Evolutionary conservation across 2,797 vertebrate genomes (phyloP), one percentile per base, ranked within the genome.

Genomic region (Psittacula derbiana): DNA sequence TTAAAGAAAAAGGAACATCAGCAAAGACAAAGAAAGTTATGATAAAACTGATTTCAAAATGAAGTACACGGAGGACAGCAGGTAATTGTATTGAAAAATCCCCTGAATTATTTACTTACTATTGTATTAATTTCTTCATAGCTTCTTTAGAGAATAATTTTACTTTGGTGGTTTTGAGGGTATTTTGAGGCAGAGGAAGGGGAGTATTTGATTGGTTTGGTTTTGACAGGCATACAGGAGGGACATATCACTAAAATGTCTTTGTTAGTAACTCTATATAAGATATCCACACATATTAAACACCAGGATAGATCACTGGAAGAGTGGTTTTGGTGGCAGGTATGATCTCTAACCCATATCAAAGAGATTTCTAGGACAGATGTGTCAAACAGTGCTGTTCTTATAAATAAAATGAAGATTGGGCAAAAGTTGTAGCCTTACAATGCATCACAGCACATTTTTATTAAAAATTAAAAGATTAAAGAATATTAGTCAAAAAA

Each of bases 121-220:
- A 5, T 19, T 66, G 1, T 27, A 58, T 38, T 79, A 30, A 85
- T 70, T 83, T 80, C 8, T 41, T 69, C 20, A 31, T 52, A 1
- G 1, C 11, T 82, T 75, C 24, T 78, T 12, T 36, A 74, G 17
- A 36, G 2, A 60, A n/a, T 14, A 3, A 31, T 74, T 78, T 86
- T 71, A 50, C 24, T 80, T 15, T 6, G 0, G 19, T 20, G 12
- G 1, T 3, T 71, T 46, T 21, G 18, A 12, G 10, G 4, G 1
- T 13, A 55, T 55, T 61, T 43, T 20, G 27, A 7, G 16, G 36
- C 6, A 12, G 36, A 18, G 16, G 11, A 38, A 8, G 23, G 4
- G 11, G 12, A 4, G 4, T 16, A 24, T 11, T 25, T 36, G 21
- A 21, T 24, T 33, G 33, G 4, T 24, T 82, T 25, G 4, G 2